These are phyloP conservation scores for Podarcis cretensis DNA, from an alignment of 2,113 vertebrate genomes.

Conservation along the genomic window DNA sequence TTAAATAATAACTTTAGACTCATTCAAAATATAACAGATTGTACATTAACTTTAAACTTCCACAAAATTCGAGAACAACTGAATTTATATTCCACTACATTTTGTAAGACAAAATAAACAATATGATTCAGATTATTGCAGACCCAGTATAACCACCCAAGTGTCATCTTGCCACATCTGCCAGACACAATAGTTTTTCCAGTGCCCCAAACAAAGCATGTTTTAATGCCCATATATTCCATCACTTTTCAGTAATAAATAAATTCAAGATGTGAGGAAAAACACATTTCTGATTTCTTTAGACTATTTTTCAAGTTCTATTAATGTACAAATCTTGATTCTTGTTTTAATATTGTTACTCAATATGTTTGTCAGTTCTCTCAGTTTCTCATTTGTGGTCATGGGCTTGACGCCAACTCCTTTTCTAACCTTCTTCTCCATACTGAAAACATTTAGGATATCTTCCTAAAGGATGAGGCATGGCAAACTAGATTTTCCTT, in stretches of 20 bases:
- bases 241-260: background rate
- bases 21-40: slow-evolving; percentile 1
- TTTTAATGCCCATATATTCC: background rate
- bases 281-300: background rate
- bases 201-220: background rate
- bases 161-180: background rate
- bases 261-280: background rate
- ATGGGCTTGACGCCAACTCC: background rate
- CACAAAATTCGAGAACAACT: background rate
- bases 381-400: background rate
- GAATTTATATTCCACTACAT: background rate
- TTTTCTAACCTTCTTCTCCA: background rate
- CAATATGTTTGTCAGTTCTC: background rate
- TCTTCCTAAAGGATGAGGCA: background rate
- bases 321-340: background rate
- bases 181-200: background rate
- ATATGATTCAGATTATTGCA: background rate
- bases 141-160: background rate
- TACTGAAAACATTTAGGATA: background rate
- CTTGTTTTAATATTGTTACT: background rate
- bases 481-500: background rate
- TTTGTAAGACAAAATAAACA: background rate
- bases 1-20: too few species aligned
- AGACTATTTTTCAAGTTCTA: background rate
- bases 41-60: background rate